A percentile compares a stretch with the other conserved stretches of the same genome.
Conservation (phyloP, 2,888 invertebrate genomes). For the Drosophila macrospina region DNA sequence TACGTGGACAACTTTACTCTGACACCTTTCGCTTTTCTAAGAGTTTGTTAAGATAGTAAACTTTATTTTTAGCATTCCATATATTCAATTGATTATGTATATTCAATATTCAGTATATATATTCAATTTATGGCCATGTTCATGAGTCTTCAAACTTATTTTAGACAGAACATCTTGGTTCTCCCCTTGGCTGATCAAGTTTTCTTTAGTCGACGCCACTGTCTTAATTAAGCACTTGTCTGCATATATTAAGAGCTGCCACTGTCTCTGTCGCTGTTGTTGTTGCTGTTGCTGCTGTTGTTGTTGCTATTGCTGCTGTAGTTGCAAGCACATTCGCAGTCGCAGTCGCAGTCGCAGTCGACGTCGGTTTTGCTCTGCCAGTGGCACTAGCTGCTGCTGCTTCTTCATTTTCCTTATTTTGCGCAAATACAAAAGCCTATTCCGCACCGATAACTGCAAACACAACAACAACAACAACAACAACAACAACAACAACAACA, state of each 20-base stretch:
- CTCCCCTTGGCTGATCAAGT: neutral
- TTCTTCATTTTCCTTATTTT: conserved; percentile 80
- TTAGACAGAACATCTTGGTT: neutral
- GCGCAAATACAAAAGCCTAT: conserved; percentile 81
- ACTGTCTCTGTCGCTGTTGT: conserved; percentile 52
- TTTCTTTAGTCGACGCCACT: conserved; percentile 50
- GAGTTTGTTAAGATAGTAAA: too few relatives aligned
- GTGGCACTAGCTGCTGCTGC: conserved; percentile 49
- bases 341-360: conserved; percentile 41
- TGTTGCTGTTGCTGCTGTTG: conserved; percentile 27
- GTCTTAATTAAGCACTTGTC: conserved; percentile 81
- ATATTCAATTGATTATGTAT: too few relatives aligned
- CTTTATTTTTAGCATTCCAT: too few relatives aligned
- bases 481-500: conserved; percentile 20
- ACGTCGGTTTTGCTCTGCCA: conserved; percentile 1
- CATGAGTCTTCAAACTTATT: too few relatives aligned
- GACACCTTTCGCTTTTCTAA: too few relatives aligned
- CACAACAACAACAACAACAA: conserved; percentile 48
- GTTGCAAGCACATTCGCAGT: conserved; percentile 12
- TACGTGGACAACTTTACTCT: too few relatives aligned
- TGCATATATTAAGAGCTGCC: conserved; percentile 80
- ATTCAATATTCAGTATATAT: too few relatives aligned
- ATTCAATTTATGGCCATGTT: too few relatives aligned
- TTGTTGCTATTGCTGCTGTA: conserved; percentile 24
- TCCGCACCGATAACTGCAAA: conserved; percentile 82